phyloP scores from a whole-genome alignment of 2,888 invertebrate species.

The Phragmatobia fuliginosa region DNA sequence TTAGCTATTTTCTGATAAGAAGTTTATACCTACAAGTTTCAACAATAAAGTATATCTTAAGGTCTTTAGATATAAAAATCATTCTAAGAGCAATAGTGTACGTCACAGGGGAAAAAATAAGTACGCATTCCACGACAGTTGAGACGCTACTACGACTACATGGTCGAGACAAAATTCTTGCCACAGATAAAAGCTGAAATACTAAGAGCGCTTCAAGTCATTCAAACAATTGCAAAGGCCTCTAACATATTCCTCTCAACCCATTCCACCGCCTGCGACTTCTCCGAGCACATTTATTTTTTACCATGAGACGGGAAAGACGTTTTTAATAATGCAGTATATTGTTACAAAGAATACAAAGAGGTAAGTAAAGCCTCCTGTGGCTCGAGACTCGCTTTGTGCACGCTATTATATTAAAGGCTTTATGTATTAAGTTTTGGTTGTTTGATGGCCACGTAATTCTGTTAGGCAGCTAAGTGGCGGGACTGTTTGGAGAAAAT shows the following conservation, averaged over 20 bases:
- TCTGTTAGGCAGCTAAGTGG: slow-evolving; percentile 44
- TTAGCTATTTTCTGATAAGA: not conserved
- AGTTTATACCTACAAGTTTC: no score
- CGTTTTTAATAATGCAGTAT: slow-evolving; percentile 80
- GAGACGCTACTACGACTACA: not conserved
- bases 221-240: slow-evolving; percentile 62
- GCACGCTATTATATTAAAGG: slow-evolving; percentile 64
- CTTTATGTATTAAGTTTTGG: slow-evolving; percentile 65
- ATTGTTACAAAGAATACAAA: slow-evolving; percentile 80
- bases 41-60: no score
- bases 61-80: not conserved
- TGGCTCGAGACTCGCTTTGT: slow-evolving; percentile 61
- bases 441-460: slow-evolving; percentile 63
- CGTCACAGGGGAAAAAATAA: not conserved
- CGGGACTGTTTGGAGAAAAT: slow-evolving; percentile 3
- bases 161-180: slow-evolving; percentile 44
- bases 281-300: slow-evolving; percentile 69
- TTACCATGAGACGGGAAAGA: slow-evolving; percentile 67
- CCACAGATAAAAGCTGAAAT: slow-evolving; percentile 61
- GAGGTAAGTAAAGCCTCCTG: slow-evolving; percentile 68
- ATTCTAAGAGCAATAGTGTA: not conserved
- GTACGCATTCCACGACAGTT: not conserved
- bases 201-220: slow-evolving; percentile 57
- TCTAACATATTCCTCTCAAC: slow-evolving; percentile 66
- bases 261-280: slow-evolving; percentile 61